Evolutionary conservation across 2,113 vertebrate species (phyloP).

Genomic region (Hyperopisus bebe): DNA sequence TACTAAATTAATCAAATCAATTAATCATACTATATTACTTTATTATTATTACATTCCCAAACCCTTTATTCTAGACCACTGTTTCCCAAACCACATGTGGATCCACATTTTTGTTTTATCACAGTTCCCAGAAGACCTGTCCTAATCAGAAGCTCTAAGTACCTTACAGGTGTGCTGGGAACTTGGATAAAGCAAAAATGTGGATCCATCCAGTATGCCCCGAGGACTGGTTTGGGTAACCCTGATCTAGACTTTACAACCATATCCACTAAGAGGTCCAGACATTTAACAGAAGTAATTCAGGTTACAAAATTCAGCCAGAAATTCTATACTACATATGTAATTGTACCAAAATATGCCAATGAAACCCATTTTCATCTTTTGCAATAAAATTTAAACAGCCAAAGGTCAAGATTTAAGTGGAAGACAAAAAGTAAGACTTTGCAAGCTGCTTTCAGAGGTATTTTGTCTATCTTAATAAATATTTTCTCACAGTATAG

Average conservation of each 20-base stretch:
- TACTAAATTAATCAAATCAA: neutral
- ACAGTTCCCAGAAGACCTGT: neutral
- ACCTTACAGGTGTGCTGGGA: neutral
- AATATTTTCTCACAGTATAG: neutral
- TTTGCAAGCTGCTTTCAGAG: neutral
- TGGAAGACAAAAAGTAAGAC: neutral
- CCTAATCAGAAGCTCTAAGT: too few relatives aligned
- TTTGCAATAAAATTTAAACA: neutral
- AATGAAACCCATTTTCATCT: neutral
- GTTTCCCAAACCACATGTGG: neutral
- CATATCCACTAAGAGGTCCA: neutral
- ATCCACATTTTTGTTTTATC: neutral
- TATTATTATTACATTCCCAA: neutral
- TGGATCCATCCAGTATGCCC: too few relatives aligned
- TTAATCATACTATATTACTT: neutral
- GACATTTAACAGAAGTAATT: neutral
- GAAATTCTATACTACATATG: neutral
- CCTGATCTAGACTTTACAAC: neutral
- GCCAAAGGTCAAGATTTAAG: neutral
- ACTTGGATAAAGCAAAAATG: too few relatives aligned
- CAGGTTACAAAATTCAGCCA: neutral
- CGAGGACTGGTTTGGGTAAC: too few relatives aligned
- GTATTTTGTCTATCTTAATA: conserved; percentile 6
- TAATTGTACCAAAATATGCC: neutral
- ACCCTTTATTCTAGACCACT: neutral